Evolutionary conservation across 2,113 vertebrate genomes (phyloP), one percentile per base, ranked within the genome.

Genomic region (Tachuris rubrigastra): DNA sequence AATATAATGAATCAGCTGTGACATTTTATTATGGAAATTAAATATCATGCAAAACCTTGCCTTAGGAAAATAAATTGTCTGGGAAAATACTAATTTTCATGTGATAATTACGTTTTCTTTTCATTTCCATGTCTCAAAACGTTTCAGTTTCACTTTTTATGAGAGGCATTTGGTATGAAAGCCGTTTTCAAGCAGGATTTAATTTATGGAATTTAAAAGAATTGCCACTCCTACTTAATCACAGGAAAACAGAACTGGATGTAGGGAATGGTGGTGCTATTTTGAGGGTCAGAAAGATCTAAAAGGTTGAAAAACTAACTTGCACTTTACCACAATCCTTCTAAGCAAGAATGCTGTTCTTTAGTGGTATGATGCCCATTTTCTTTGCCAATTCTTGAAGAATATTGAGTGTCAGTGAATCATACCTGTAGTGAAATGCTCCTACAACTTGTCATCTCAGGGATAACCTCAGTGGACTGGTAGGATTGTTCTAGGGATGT

Each of bases 91-190:
- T 98, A 98, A 99, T 98, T 99, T 98, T 97, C 87, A 95, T 97
- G 97, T 97, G 97, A 98, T 98, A 98, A 98, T 98, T 98, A 98
- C 96, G 96, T 98, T 98, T 98, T 97, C 95, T 97, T 96, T 98
- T 99, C 98, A 98, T 99, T 98, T 98, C 97, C 92, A 94, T 97
- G 98, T 98, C 98, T 91, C 97, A 98, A 98, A 98, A 97, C 72
- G 98, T 98, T 98, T 96, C 75, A 81, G 90, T 97, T 96, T 94
- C 95, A 77, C 84, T 95, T 93, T 90, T 65, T 90, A 5, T 87
- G 95, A 68, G 58, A 66, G 62, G 60, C 62, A 35, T 90, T 96
- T 90, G 86, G 60, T 89, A 42, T 81, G 91, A 95, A 69, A 41
- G 85, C 77, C 95, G 95, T 98, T 98, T 98, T 97, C 96, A 95